A percentile compares a stretch with the other conserved stretches of the same genome.
Evolutionary conservation across 2,888 invertebrate species (phyloP).

Genomic region (Meteorus colon): DNA sequence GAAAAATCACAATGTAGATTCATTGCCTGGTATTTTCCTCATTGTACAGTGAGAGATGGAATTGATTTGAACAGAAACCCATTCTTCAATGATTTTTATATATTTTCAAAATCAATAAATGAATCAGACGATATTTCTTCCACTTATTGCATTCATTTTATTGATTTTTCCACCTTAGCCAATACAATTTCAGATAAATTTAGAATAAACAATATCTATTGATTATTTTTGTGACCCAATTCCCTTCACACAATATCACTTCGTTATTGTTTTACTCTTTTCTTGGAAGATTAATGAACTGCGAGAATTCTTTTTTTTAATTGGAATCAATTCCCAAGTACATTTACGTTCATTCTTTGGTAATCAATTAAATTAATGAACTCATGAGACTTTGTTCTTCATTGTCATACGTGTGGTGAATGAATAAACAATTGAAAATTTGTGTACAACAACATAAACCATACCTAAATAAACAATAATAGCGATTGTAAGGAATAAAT

Average conservation of each 20-base stretch:
- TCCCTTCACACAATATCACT: not conserved
- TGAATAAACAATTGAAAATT: constrained; percentile 81
- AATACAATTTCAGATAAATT: not conserved
- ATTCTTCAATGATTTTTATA: too few relatives aligned
- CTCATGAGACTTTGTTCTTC: constrained; percentile 66
- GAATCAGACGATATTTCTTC: not conserved
- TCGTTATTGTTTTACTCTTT: not conserved
- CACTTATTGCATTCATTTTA: not conserved
- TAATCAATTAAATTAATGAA: constrained; percentile 20
- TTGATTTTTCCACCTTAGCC: not conserved
- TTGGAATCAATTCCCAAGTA: constrained; percentile 16
- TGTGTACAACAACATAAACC: constrained; percentile 87
- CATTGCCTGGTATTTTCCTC: too few relatives aligned
- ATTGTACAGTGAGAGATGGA: too few relatives aligned
- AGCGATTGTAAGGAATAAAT: constrained; percentile 91
- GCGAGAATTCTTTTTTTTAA: constrained; percentile 15
- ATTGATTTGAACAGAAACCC: too few relatives aligned
- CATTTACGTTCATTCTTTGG: constrained; percentile 30
- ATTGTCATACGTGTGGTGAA: constrained; percentile 73
- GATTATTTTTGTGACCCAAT: constrained; percentile 6
- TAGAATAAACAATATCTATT: not conserved
- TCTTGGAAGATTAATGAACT: constrained; percentile 1
- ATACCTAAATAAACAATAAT: constrained; percentile 89
- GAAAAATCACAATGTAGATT: too few relatives aligned
- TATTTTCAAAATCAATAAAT: too few relatives aligned